Evolutionary conservation across 2,888 invertebrate genomes (phyloP).

Genomic region (Carcina quercana): DNA sequence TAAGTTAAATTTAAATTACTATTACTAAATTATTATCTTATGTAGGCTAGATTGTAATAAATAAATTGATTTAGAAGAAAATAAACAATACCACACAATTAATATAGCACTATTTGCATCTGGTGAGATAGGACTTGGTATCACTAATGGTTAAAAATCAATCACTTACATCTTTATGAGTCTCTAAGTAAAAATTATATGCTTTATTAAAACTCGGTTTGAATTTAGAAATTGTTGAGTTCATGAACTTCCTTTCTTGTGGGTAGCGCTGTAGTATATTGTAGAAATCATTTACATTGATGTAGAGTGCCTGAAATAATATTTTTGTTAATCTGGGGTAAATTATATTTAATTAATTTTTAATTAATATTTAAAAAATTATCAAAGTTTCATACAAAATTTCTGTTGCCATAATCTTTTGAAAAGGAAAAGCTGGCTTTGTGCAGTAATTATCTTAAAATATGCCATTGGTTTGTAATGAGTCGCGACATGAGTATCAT

Average conservation of each 20-base stretch:
- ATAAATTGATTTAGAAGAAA: not conserved
- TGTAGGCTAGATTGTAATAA: too few relatives aligned
- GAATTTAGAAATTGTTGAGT: too few relatives aligned
- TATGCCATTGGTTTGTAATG: too few relatives aligned
- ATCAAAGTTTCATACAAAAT: too few relatives aligned
- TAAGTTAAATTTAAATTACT: not conserved
- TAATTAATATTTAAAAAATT: too few relatives aligned
- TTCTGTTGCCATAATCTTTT: too few relatives aligned
- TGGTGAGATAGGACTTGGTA: not conserved
- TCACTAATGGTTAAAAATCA: not conserved
- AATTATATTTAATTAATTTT: too few relatives aligned
- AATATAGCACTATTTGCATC: too few relatives aligned
- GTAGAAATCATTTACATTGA: conserved; percentile 34
- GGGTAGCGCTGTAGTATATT: conserved; percentile 37
- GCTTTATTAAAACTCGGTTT: not conserved
- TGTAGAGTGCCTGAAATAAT: conserved; percentile 34
- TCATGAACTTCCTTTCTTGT: conserved; percentile 29
- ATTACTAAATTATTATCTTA: not conserved
- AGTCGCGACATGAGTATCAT: too few relatives aligned
- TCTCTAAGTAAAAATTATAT: conserved; percentile 1
- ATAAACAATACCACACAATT: not conserved
- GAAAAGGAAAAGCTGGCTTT: too few relatives aligned
- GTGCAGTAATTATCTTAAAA: too few relatives aligned
- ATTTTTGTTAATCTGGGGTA: not conserved
- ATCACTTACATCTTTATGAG: conserved; percentile 3